Base-by-base conservation (phyloP, 1,140 invertebrate genomes). In the Drosophila paulistorum region DNA sequence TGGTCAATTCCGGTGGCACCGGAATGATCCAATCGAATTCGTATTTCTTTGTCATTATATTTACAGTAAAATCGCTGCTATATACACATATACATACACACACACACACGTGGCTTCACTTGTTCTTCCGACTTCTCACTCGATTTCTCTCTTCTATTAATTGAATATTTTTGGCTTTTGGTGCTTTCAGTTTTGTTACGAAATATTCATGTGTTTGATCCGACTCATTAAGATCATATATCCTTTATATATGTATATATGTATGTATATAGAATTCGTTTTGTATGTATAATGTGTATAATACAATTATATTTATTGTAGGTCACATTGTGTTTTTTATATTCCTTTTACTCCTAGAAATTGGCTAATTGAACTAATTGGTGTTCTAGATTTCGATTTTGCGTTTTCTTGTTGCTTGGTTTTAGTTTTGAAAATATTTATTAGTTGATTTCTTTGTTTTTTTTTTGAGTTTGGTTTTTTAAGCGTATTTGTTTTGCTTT, bases 11-110 rank as follows among this genome's bases (percentile, higher is more conserved):
- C 85, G 98, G 95, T 37, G 98, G 98, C 60, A 99, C 97, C 59
- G 97, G 95, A 76, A 98, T 97, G 91, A 96, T 96, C 98, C 98
- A 99, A 94, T 98, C 97, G 94, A 99, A 99, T 89, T 99, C 98
- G 93, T 98, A 99, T 92, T 96, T 97, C 93, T 99, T 99, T 78
- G 98, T 99, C 98, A 98, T 98, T 71, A 74, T 71, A 74, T 91
- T 89, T 72, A 69, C 73, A 74, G 59, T 30, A 30, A 6, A 59
- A 59, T 30, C 54, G 33, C 45, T 68, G 42, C 45, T 65, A 59
- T 62, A 66, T 45, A 74, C 66, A 73, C 35, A 68, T 68, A 45
- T 20, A 45, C 14, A 45, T 45, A 14, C 14, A 45, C 14, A 14
- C n/a, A 14, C n/a, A 45, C 14, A 42, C 45, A 17, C 9, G 17